Evolutionary conservation across 2,113 vertebrate genomes (phyloP), one percentile per base, ranked within the genome.

Genomic region (Tyto alba): DNA sequence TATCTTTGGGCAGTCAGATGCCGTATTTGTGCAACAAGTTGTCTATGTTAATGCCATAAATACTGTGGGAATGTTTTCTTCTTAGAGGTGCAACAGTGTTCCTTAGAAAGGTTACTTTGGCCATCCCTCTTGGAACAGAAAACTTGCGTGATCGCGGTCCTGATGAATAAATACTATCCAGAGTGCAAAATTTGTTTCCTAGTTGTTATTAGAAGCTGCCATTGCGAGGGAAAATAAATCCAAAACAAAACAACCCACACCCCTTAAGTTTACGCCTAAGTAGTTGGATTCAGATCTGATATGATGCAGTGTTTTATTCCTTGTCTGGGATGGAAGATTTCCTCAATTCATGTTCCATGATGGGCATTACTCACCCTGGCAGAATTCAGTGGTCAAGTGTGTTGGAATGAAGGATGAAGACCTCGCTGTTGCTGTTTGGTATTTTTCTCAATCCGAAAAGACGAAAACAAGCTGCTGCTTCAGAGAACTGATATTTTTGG

Each of bases 381-480:
- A 84, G 60, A 48, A 59, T 63, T 84, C 34, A 20, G 56, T 9
- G n/a, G 63, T 59, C 67, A 36, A 7, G 50, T 4, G 1, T 32
- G 30, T 69, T 83, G 88, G 50, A 74, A 22, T 40, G 55, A 73
- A 76, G 67, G 78, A 77, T 77, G 92, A 66, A 77, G 91, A 25
- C 57, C 40, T 91, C 0, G 2, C 34, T 76, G 26, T 67, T 72
- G 25, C 38, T 2, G 0, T 47, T 67, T 1, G 2, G 18, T 69
- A 1, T 85, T 88, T 86, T 69, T 50, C 30, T 71, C 8, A 27
- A 16, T 81, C 47, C 52, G 50, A 81, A 72, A 66, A 84, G 73
- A 69, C 30, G 38, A 40, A 69, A 62, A 79, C 32, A 85, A 52
- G 12, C 22, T 27, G 40, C 32, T 48, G 1, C 38, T 67, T 86